phyloP scores from a whole-genome alignment of 1,140 invertebrate genomes.

The Neodiprion lecontei region DNA sequence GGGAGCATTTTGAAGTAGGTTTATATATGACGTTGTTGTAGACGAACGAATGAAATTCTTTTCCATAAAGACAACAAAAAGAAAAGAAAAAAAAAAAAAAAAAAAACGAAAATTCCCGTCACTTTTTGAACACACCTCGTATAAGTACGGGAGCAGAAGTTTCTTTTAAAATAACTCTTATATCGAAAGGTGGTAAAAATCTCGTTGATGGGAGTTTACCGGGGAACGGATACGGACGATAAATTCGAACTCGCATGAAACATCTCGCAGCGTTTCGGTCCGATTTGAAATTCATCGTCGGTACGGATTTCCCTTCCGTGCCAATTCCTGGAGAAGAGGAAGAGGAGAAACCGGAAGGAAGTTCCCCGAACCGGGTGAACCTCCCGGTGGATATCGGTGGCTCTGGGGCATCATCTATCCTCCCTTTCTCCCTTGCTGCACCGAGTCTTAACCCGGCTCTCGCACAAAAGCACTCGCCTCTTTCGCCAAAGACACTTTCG shows the following conservation, averaged over 20 bases:
- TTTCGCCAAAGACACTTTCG: constrained; percentile 26
- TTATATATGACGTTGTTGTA: too few species aligned
- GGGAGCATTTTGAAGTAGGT: too few species aligned
- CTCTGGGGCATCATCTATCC: background rate
- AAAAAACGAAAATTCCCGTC: too few species aligned
- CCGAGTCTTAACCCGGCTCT: constrained; percentile 21
- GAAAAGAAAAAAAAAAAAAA: too few species aligned
- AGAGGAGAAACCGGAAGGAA: background rate
- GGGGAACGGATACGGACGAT: too few species aligned
- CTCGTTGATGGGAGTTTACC: too few species aligned
- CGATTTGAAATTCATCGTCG: background rate
- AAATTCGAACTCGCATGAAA: too few species aligned
- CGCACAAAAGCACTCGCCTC: constrained; percentile 18
- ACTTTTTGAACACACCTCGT: too few species aligned
- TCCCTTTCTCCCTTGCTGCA: background rate
- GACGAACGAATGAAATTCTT: too few species aligned
- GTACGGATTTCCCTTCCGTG: background rate
- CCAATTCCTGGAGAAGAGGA: background rate
- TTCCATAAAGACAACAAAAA: too few species aligned
- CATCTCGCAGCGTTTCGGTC: too few species aligned
- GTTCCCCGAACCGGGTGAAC: background rate
- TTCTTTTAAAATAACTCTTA: background rate
- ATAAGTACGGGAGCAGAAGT: too few species aligned
- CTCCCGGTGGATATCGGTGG: background rate
- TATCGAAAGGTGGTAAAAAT: background rate